These are phyloP conservation scores for Myiotriccus ornatus DNA, from an alignment of 2,797 vertebrate species.

Conservation along the genomic window DNA sequence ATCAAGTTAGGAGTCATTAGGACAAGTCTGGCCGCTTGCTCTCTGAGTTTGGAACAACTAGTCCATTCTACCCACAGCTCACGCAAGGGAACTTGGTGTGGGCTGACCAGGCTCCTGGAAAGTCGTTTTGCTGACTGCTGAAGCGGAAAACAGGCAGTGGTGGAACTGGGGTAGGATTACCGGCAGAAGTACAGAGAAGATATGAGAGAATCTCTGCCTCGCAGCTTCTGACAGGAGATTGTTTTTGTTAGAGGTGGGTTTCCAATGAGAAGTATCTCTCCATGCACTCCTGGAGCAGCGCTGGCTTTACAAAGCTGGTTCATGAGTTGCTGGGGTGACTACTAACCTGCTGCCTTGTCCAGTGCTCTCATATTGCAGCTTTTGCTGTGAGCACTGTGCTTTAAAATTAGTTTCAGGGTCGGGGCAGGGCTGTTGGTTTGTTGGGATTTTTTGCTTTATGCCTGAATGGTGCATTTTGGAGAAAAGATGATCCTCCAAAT, in stretches of 20 bases:
- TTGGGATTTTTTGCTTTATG: background rate
- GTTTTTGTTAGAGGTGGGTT: background rate
- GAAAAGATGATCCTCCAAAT: background rate
- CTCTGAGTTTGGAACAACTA: background rate
- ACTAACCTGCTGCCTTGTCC: background rate
- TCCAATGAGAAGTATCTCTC: background rate
- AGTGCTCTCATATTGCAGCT: background rate
- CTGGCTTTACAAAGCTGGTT: background rate
- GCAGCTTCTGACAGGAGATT: background rate
- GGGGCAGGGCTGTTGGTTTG: background rate
- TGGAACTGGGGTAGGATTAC: background rate
- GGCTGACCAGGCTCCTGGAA: background rate
- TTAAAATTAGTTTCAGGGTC: background rate
- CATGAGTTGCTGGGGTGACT: rapidly evolving
- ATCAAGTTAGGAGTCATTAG: background rate
- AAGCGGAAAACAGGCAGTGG: background rate
- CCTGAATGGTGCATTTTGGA: background rate
- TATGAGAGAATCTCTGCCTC: background rate
- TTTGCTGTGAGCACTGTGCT: background rate
- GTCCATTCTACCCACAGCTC: background rate
- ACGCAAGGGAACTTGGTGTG: background rate
- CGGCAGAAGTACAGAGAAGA: background rate
- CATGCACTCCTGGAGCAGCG: background rate
- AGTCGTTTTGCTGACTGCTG: background rate
- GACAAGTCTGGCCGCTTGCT: background rate